Evolutionary conservation across 2,113 vertebrate species (phyloP).

Genomic region (Holacanthus passer): DNA sequence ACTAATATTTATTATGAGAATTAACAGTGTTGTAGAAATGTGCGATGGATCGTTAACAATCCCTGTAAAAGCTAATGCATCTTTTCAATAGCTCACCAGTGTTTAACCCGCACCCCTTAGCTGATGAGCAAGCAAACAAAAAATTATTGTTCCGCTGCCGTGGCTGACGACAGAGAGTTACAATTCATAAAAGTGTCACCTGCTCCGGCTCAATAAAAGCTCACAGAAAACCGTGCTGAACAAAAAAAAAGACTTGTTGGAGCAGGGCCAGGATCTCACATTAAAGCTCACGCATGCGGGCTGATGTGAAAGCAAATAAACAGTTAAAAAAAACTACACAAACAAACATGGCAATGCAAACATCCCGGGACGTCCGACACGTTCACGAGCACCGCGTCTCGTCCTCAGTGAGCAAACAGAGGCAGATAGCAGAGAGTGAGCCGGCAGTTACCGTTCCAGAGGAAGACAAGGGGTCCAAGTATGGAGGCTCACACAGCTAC

Average conservation of each 20-base stretch:
- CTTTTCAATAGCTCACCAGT: slow-evolving; percentile 35
- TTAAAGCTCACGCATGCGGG: slow-evolving; percentile 43
- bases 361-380: slow-evolving; percentile 61
- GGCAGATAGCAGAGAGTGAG: slow-evolving; percentile 55
- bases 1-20: slow-evolving; percentile 29
- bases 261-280: slow-evolving; percentile 37
- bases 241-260: slow-evolving; percentile 33
- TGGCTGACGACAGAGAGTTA: slow-evolving; percentile 54
- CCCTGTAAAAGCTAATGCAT: slow-evolving; percentile 52
- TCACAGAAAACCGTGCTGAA: background rate
- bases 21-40: slow-evolving; percentile 31
- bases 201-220: slow-evolving; percentile 53
- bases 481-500: slow-evolving; percentile 63
- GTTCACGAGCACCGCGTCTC: slow-evolving; percentile 47
- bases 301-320: slow-evolving; percentile 52
- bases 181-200: slow-evolving; percentile 68
- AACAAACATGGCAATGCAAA: slow-evolving; percentile 64
- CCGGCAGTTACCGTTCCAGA: slow-evolving; percentile 13
- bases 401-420: slow-evolving; percentile 68
- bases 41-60: slow-evolving; percentile 45
- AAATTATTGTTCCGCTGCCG: slow-evolving; percentile 23
- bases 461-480: slow-evolving; percentile 56
- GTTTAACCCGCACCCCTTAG: slow-evolving; percentile 48
- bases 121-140: slow-evolving; percentile 61
- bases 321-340: slow-evolving; percentile 54